phyloP scores from a whole-genome alignment of 2,888 invertebrate genomes.

The Drosophila macrospina region DNA sequence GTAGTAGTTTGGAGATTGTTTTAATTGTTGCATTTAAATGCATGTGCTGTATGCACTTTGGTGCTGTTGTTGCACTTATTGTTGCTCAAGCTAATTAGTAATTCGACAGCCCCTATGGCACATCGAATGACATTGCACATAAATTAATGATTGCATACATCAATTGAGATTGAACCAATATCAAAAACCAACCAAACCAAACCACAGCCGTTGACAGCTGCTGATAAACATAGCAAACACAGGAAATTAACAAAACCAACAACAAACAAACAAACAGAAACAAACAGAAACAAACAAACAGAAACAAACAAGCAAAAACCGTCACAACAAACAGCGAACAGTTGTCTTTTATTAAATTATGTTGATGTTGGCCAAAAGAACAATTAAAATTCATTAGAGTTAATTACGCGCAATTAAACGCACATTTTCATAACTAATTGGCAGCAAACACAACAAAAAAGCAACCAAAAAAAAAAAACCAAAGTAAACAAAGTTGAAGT shows the following conservation, averaged over 20 bases:
- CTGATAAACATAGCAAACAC: slow-evolving; percentile 48
- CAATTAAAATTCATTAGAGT: slow-evolving; percentile 74
- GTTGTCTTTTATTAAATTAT: slow-evolving; percentile 62
- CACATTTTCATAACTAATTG: slow-evolving; percentile 76
- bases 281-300: slow-evolving; percentile 18
- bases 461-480: not conserved
- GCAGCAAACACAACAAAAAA: slow-evolving; percentile 22
- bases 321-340: slow-evolving; percentile 17
- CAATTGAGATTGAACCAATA: slow-evolving; percentile 27
- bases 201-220: slow-evolving; percentile 62
- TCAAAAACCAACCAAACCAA: slow-evolving; percentile 15
- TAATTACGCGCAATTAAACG: slow-evolving; percentile 74
- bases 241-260: slow-evolving; percentile 9
- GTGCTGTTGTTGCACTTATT: slow-evolving; percentile 11
- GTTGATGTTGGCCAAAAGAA: slow-evolving; percentile 36
- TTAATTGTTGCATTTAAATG: slow-evolving; percentile 43
- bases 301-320: slow-evolving; percentile 22
- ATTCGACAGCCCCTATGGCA: slow-evolving; percentile 22
- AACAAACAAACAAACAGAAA: slow-evolving; percentile 18
- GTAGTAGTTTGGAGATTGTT: slow-evolving; percentile 12
- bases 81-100: slow-evolving; percentile 31
- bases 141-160: slow-evolving; percentile 49
- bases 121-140: slow-evolving; percentile 23
- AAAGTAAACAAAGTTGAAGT: slow-evolving; percentile 21
- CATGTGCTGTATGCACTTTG: too few relatives aligned